Conservation (phyloP, 1,140 invertebrate genomes). For the Drosophila fuyamai region DNA sequence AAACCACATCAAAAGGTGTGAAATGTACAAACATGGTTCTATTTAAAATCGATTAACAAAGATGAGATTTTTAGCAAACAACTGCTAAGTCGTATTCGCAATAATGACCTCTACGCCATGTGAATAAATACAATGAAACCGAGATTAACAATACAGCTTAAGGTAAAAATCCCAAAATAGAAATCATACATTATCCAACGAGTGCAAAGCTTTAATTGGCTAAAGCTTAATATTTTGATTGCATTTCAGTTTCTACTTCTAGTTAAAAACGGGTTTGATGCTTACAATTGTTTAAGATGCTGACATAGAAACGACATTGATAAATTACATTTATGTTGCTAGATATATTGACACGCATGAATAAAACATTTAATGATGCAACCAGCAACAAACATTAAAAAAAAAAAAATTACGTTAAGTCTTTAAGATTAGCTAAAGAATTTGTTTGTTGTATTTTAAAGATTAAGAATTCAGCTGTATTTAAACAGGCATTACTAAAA, state of each 20-base stretch:
- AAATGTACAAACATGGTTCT: constrained; percentile 59
- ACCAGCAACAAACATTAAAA: not conserved
- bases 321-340: constrained; percentile 24
- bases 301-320: constrained; percentile 42
- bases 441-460: not conserved
- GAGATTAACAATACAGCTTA: constrained; percentile 1
- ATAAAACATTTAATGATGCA: constrained; percentile 35
- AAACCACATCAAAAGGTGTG: constrained; percentile 43
- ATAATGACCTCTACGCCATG: constrained; percentile 12
- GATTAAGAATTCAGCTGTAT: too few relatives aligned
- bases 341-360: constrained; percentile 35
- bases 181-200: constrained; percentile 5
- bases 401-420: not conserved
- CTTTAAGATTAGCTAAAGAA: not conserved
- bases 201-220: constrained; percentile 10
- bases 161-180: constrained; percentile 11
- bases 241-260: not conserved
- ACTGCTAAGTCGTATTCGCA: constrained; percentile 38
- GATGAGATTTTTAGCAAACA: constrained; percentile 49
- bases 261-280: constrained; percentile 26
- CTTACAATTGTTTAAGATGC: constrained; percentile 29
- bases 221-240: constrained; percentile 12
- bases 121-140: constrained; percentile 25
- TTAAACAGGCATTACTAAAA: too few relatives aligned
- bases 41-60: constrained; percentile 65